A percentile compares a stretch with the other conserved stretches of the same genome.
Conservation (phyloP, 2,888 invertebrate species). For the Cataglyphis albicans region DNA sequence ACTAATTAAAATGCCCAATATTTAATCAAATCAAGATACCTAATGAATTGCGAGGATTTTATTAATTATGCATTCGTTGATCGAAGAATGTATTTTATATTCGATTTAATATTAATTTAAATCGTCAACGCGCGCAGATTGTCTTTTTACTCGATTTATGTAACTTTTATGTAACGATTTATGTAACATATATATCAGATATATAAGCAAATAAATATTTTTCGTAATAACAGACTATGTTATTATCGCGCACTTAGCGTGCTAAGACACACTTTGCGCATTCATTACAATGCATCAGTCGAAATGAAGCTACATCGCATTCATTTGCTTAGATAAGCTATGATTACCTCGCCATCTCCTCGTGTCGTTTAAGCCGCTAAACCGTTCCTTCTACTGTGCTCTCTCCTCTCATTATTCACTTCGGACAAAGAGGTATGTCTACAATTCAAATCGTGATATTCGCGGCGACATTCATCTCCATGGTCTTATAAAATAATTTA, state of each 20-base stretch:
- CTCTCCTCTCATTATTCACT: constrained; percentile 75
- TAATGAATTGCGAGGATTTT: background rate
- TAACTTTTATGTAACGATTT: background rate
- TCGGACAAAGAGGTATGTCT: constrained; percentile 75
- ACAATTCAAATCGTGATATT: constrained; percentile 73
- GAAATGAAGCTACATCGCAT: constrained; percentile 83
- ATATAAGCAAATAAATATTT: background rate
- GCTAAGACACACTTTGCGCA: constrained; percentile 82
- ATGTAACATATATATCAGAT: background rate
- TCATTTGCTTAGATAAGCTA: constrained; percentile 84
- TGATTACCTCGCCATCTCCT: constrained; percentile 70
- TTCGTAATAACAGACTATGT: constrained; percentile 40
- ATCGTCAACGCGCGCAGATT: background rate
- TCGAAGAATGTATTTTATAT: background rate
- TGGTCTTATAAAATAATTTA: constrained; percentile 30
- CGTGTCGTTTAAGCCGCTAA: constrained; percentile 83
- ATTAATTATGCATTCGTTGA: background rate
- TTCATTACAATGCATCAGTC: constrained; percentile 82
- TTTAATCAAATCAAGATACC: constrained; percentile 10
- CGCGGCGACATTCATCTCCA: constrained; percentile 41
- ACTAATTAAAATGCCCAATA: background rate
- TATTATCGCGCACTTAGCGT: constrained; percentile 77
- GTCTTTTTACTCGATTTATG: background rate
- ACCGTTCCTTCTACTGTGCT: constrained; percentile 35
- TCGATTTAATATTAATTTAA: background rate